Base-by-base conservation (phyloP, 2,888 invertebrate species). In the Notodonta dromedarius region DNA sequence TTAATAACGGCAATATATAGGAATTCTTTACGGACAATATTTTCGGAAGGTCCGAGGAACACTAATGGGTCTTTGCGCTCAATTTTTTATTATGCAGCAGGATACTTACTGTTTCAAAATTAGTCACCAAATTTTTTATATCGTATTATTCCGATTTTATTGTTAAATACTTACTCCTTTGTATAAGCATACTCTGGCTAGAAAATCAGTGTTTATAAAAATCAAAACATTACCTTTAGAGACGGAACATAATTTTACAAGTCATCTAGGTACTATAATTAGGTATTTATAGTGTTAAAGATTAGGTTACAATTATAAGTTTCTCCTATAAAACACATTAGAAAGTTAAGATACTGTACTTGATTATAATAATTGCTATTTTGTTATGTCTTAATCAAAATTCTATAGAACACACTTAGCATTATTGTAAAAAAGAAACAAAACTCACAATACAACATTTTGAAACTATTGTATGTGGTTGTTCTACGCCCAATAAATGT, bases 401-500 rank as follows among this genome's bases (percentile, higher is more conserved):
- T 24, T 24, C 24, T 24, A 24, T 24, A 24, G 24, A 50, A 50
- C 35, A 35, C 35, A 66, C 24, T 24, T 24, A 24, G 24, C 24
- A 24, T 2, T 24, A 24, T 24, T 24, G 24, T 24, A 24, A 24
- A 73, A 35, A 46, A 57, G 4, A 35, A 35, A 35, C 35, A 35
- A 50, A 42, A 60, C 62, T 66, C 51, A 42, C 11, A 42, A 5
- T 14, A 24, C 52, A 64, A 57, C 60, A 61, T 56, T 24, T 51
- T 51, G 0, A 60, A 9, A 14, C 63, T 42, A 60, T 74, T 70
- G 70, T 74, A 12, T 69, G 72, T 60, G 71, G 66, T 69, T 65
- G 67, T 61, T 74, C 56, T 59, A 69, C 61, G 60, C 58, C 66
- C 63, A 73, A 76, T 70, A 70, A 73, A 70, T 11, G 51, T 51